Base-by-base conservation (phyloP, 2,888 invertebrate species). In the Miltochrista miniata region DNA sequence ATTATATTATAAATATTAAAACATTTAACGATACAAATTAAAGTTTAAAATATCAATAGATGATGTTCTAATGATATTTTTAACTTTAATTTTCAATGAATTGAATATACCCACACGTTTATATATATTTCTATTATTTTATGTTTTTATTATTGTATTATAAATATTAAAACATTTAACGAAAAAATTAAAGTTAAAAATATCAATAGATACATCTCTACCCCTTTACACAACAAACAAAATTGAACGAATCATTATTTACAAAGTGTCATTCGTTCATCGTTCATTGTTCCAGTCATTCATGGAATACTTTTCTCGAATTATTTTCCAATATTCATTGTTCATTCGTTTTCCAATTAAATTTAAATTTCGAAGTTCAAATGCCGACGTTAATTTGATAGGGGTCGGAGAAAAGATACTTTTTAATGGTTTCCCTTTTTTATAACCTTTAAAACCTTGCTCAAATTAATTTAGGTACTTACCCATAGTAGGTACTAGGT, bases 301-400 rank as follows among this genome's bases (percentile, higher is more conserved):
- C 58, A 46, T 47, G 41, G 45, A 56, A 58, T 50, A 56, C 57
- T 64, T 56, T 56, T 43, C 31, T 37, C 56, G 58, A 64, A n/a
- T 61, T 61, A 70, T 70, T 71, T 69, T 51, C 61, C 47, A 48
- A 68, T 64, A 59, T 66, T 63, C 59, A 59, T 56, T 56, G 48
- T 46, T 41, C 45, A 44, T 56, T 58, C 48, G 53, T 53, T 41
- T 54, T 59, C 51, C 54, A 58, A 64, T 60, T 59, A 48, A 59
- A 55, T 60, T 54, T 57, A 45, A 61, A 58, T 57, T 42, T 45
- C 44, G 43, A 48, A 44, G 7, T 34, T 11, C 10, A 45, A 35
- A 42, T 41, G 43, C 10, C 13, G 36, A 43, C 13, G 40, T 45
- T 14, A 15, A 30, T 43, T 37, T 37, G n/a, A 38, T 36, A 36